phyloP scores from a whole-genome alignment of 2,797 vertebrate species.

The Dryobates pubescens region DNA sequence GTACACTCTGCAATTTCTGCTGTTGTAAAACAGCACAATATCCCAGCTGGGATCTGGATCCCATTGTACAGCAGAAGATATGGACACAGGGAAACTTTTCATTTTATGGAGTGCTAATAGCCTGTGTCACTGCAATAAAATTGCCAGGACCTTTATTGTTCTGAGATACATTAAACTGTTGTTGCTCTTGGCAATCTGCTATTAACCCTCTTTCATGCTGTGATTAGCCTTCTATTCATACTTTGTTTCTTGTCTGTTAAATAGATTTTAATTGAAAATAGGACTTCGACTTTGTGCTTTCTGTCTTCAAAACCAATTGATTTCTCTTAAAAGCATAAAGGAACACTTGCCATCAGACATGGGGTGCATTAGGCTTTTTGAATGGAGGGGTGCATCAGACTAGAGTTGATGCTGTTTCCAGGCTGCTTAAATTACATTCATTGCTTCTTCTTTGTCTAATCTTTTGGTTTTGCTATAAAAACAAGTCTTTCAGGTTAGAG shows the following conservation, averaged over 20 bases:
- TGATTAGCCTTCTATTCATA: conserved; percentile 56
- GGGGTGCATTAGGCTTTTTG: background rate
- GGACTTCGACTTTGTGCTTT: conserved; percentile 36
- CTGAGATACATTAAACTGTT: conserved; percentile 33
- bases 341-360: background rate
- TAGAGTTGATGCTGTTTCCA: background rate
- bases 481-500: background rate
- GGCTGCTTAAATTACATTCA: background rate
- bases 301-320: conserved; percentile 40
- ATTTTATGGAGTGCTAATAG: background rate
- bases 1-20: background rate
- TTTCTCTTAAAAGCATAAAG: conserved; percentile 17
- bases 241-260: conserved; percentile 55
- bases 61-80: background rate
- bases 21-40: background rate
- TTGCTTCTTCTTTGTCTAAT: background rate
- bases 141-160: conserved; percentile 17
- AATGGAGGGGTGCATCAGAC: background rate
- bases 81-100: background rate
- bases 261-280: conserved; percentile 60
- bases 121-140: conserved; percentile 23
- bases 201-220: conserved; percentile 60
- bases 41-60: background rate
- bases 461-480: conserved; percentile 1
- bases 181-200: conserved; percentile 49